A percentile compares a stretch with the other conserved stretches of the same genome.
These are phyloP conservation scores for Paragorgia papillata DNA, from an alignment of 92 coral and sea anemone genomes.

Conservation along the genomic window DNA sequence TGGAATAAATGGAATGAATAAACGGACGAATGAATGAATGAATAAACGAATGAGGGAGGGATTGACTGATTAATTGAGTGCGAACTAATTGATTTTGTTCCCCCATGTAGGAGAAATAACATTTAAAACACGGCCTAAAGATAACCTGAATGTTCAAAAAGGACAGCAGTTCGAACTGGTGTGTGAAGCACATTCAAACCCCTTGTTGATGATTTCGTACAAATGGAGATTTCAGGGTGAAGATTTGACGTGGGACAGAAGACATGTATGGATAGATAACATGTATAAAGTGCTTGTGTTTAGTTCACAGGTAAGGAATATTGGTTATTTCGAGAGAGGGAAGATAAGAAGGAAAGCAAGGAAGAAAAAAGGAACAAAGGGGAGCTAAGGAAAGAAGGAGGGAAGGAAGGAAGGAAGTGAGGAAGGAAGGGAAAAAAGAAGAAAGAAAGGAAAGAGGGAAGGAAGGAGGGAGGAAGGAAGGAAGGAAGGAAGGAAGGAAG, in stretches of 20 bases:
- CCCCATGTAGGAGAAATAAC: conserved; percentile 24
- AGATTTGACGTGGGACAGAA: not conserved
- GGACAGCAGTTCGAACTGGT: conserved; percentile 12
- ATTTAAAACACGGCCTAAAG: conserved; percentile 31
- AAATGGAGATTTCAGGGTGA: conserved; percentile 27
- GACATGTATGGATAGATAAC: not conserved
- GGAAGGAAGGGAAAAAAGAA: not conserved
- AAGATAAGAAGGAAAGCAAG: not conserved
- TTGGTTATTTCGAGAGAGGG: not conserved
- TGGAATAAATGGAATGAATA: no score
- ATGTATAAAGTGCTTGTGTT: not conserved
- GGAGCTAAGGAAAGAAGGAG: not conserved
- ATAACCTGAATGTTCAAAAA: conserved; percentile 12
- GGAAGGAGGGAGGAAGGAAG: not conserved
- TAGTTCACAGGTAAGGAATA: not conserved
- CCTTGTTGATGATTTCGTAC: conserved; percentile 20
- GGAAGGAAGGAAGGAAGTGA: not conserved
- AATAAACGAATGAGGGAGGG: no score
- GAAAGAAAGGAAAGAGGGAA: not conserved
- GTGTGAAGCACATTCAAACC: conserved; percentile 27
- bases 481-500: no score
- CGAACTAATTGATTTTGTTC: no score
- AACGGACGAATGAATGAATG: no score
- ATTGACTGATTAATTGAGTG: no score
- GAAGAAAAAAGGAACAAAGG: no score